These are phyloP conservation scores for Cyphomyrus discorhynchus DNA, from an alignment of 2,113 vertebrate genomes.

Conservation along the genomic window DNA sequence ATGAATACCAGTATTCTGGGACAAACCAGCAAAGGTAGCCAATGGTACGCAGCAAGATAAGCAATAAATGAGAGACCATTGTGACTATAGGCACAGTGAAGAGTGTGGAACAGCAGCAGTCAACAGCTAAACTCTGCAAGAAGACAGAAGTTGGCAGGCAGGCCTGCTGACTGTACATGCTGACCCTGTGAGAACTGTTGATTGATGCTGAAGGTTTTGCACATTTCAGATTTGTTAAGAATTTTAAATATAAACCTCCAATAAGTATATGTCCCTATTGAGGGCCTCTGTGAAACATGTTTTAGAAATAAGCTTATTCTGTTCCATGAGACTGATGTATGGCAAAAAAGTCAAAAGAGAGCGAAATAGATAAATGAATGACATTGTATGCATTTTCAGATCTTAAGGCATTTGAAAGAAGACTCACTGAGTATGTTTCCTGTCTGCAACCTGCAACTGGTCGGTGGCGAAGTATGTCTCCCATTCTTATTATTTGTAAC, in stretches of 20 bases:
- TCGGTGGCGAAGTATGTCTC: slow-evolving; percentile 95
- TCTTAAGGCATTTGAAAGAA: slow-evolving; percentile 96
- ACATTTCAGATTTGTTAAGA: background rate
- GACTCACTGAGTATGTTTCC: slow-evolving; percentile 94
- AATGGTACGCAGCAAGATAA: background rate
- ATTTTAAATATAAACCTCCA: slow-evolving; percentile 4
- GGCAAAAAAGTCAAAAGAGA: background rate
- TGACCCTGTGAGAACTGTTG: background rate
- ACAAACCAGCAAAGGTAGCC: background rate
- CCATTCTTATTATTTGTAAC: background rate
- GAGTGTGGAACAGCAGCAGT: background rate
- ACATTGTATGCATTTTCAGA: slow-evolving; percentile 54
- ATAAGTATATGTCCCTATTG: background rate
- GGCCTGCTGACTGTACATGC: background rate
- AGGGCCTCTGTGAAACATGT: background rate
- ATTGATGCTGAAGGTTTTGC: background rate
- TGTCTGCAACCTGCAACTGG: slow-evolving; percentile 97
- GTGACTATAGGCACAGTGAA: background rate
- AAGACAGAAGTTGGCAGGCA: background rate
- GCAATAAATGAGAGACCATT: background rate
- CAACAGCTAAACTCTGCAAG: background rate
- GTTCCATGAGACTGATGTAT: background rate
- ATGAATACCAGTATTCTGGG: background rate
- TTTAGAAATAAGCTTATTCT: background rate
- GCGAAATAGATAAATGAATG: background rate